Conservation (phyloP, 1,140 invertebrate genomes). For the Pseudachorutes palmiensis region DNA sequence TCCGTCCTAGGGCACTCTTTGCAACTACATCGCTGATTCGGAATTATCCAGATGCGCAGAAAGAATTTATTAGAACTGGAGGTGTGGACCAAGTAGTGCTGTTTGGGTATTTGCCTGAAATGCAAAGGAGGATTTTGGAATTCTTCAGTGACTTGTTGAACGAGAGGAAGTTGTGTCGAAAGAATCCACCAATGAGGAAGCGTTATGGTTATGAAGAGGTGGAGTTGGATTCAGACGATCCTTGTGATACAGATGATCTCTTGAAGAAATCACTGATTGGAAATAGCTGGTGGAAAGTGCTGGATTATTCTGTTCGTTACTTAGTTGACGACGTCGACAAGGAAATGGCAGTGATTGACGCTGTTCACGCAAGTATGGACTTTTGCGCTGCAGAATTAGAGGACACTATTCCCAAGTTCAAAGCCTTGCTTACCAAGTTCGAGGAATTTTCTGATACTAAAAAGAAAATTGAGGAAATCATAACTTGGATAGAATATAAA, state of each 20-base stretch:
- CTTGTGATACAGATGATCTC: constrained; percentile 22
- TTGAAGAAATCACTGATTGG: constrained; percentile 20
- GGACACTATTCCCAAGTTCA: too few relatives aligned
- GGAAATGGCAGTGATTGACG: constrained; percentile 26
- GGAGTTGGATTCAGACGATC: constrained; percentile 9
- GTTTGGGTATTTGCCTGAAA: constrained; percentile 39
- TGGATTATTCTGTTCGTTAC: too few relatives aligned
- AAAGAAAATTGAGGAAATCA: too few relatives aligned
- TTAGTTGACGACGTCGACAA: constrained; percentile 30
- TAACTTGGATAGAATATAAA: too few relatives aligned
- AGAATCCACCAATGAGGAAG: too few relatives aligned
- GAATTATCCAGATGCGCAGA: constrained; percentile 62
- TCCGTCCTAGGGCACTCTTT: constrained; percentile 53
- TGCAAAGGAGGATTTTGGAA: constrained; percentile 20
- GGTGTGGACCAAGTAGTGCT: constrained; percentile 52
- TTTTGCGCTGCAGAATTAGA: constrained; percentile 22
- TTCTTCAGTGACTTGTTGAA: constrained; percentile 28
- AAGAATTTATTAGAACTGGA: constrained; percentile 52
- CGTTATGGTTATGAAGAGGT: constrained; percentile 1
- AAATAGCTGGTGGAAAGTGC: constrained; percentile 27
- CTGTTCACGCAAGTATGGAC: constrained; percentile 14
- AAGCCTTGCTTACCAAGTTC: too few relatives aligned
- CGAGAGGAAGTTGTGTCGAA: constrained; percentile 30
- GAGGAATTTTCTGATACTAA: too few relatives aligned
- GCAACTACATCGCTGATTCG: constrained; percentile 58